Evolutionary conservation across 2,888 invertebrate species (phyloP).

Genomic region (Oscheius sp.): DNA sequence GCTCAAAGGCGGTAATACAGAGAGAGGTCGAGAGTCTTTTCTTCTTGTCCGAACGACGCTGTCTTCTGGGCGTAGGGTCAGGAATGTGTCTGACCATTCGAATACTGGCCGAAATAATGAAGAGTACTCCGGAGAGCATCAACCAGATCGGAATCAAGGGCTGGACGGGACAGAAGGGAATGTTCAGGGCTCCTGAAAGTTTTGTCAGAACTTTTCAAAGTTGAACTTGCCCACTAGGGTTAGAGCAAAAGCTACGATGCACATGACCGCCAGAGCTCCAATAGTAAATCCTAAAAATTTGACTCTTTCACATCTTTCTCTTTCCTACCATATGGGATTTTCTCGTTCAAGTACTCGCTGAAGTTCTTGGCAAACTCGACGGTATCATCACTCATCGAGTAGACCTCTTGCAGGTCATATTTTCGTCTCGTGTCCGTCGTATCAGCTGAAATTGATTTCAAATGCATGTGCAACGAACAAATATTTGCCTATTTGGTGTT

Average conservation of each 20-base stretch:
- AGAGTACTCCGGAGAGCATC: constrained; percentile 61
- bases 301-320: background rate
- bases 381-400: constrained; percentile 65
- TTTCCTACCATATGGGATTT: constrained; percentile 57
- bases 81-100: constrained; percentile 63
- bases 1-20: constrained; percentile 57
- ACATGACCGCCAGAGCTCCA: constrained; percentile 26
- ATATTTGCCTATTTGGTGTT: constrained; percentile 28
- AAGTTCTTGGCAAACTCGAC: constrained; percentile 68
- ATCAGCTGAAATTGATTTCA: constrained; percentile 38
- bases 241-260: constrained; percentile 49
- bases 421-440: constrained; percentile 46
- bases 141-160: constrained; percentile 71
- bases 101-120: constrained; percentile 63
- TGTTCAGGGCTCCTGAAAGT: constrained; percentile 58
- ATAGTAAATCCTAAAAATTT: constrained; percentile 27
- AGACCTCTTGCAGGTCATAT: constrained; percentile 60
- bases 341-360: constrained; percentile 61
- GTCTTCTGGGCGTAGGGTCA: constrained; percentile 39
- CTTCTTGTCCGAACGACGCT: background rate
- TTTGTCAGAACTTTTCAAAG: background rate
- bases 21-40: constrained; percentile 9
- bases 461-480: background rate
- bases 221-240: constrained; percentile 51
- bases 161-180: constrained; percentile 65